phyloP scores from a whole-genome alignment of 2,797 vertebrate genomes.

The Ciconia nigra region DNA sequence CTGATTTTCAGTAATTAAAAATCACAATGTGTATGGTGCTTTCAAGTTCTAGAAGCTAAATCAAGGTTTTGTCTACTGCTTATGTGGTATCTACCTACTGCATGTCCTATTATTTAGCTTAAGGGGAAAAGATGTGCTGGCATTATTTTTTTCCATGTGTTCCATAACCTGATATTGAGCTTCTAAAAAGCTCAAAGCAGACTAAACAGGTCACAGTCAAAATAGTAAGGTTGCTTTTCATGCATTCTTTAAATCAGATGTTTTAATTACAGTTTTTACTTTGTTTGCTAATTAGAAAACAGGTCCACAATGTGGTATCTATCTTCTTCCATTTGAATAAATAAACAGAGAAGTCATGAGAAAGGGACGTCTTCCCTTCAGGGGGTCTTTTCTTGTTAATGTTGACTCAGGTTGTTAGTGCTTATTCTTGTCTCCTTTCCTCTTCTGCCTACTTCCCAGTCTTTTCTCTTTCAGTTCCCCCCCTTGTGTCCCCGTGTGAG shows the following conservation, averaged over 20 bases:
- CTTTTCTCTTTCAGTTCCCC: slow-evolving; percentile 53
- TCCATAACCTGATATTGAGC: slow-evolving; percentile 22
- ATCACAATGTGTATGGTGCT: not conserved
- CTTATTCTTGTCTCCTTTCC: slow-evolving; percentile 55
- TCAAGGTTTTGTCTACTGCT: not conserved
- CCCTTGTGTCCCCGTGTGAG: not conserved
- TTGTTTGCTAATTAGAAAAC: slow-evolving; percentile 57
- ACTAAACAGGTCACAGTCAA: slow-evolving; percentile 50
- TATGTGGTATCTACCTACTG: not conserved
- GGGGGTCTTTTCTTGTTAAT: slow-evolving; percentile 64
- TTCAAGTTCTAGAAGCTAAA: not conserved
- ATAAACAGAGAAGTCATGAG: slow-evolving; percentile 72
- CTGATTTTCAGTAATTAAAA: not conserved
- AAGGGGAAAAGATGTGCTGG: not conserved
- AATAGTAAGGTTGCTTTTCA: slow-evolving; percentile 20
- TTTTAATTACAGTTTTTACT: slow-evolving; percentile 31
- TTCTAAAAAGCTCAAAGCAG: slow-evolving; percentile 42
- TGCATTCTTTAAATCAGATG: slow-evolving; percentile 31
- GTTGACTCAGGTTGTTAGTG: slow-evolving; percentile 65
- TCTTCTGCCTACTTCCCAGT: slow-evolving; percentile 40
- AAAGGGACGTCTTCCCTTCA: slow-evolving; percentile 65
- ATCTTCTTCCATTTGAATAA: slow-evolving; percentile 63
- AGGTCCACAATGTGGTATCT: slow-evolving; percentile 42
- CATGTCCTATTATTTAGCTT: not conserved
- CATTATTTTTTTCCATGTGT: slow-evolving; percentile 22